A percentile compares a stretch with the other conserved stretches of the same genome.
phyloP scores from a whole-genome alignment of 2,888 invertebrate genomes.

The Cephus spinipes region DNA sequence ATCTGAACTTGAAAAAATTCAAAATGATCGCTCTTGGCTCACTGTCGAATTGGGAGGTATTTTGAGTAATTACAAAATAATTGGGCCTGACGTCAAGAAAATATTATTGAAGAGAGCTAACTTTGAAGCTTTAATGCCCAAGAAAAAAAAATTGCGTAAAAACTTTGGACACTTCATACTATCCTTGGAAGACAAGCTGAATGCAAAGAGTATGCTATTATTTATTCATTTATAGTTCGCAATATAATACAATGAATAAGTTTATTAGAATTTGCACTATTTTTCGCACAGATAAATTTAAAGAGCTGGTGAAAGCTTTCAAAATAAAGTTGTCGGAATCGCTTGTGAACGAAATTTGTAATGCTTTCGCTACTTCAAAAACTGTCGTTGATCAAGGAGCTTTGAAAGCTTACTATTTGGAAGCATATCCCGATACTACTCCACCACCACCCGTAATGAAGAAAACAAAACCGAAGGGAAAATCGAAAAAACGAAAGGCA shows the following conservation, averaged over 20 bases:
- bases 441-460: too few species aligned
- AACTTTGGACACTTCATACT: constrained; percentile 68
- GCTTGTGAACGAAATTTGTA: constrained; percentile 49
- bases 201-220: constrained; percentile 41
- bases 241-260: constrained; percentile 1
- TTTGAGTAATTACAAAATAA: constrained; percentile 66
- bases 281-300: constrained; percentile 52
- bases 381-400: constrained; percentile 52
- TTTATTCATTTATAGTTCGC: constrained; percentile 10
- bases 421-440: constrained; percentile 64
- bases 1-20: constrained; percentile 45
- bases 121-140: constrained; percentile 67
- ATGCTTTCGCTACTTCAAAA: constrained; percentile 43
- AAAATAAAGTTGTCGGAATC: constrained; percentile 57
- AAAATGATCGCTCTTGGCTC: constrained; percentile 45
- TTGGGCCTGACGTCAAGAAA: constrained; percentile 66
- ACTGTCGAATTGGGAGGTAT: constrained; percentile 65
- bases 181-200: constrained; percentile 53
- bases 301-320: constrained; percentile 59
- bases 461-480: too few species aligned
- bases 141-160: constrained; percentile 61
- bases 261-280: constrained; percentile 15
- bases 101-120: constrained; percentile 68
- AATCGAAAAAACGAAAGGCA: too few species aligned
- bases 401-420: constrained; percentile 63